These are phyloP conservation scores for Vimba vimba DNA, from an alignment of 2,113 vertebrate species.

Conservation along the genomic window DNA sequence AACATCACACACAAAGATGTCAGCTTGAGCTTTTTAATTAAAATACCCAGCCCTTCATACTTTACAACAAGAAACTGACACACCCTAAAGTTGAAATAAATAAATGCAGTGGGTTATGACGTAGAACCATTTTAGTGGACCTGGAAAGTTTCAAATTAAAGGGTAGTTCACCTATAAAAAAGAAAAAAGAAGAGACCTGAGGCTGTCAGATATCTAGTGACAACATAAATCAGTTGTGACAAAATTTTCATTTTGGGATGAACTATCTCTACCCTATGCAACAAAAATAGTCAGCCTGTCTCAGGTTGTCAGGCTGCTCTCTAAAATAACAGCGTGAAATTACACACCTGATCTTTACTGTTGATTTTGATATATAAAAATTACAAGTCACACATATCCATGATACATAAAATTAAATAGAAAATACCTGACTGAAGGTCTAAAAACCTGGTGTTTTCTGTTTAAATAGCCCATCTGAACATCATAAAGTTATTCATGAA, in stretches of 20 bases:
- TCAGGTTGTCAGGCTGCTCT: not conserved
- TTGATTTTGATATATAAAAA: not conserved
- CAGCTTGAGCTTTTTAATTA: constrained; percentile 1
- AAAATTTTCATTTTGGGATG: not conserved
- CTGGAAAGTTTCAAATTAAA: not conserved
- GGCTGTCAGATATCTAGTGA: not conserved
- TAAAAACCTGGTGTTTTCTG: no score
- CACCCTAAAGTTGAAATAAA: not conserved
- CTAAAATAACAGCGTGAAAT: not conserved
- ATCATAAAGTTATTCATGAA: no score
- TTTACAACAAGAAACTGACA: not conserved
- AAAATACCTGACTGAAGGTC: not conserved
- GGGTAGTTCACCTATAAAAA: not conserved
- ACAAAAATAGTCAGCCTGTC: not conserved
- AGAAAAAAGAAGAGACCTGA: not conserved
- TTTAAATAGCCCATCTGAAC: no score
- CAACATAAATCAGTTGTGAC: not conserved
- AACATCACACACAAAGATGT: constrained; percentile 46
- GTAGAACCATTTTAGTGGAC: not conserved
- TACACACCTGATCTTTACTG: not conserved
- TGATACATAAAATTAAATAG: not conserved
- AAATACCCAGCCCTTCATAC: constrained; percentile 5
- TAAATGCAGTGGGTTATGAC: not conserved
- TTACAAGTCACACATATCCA: not conserved
- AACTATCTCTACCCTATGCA: not conserved